Conservation (phyloP, 1,140 invertebrate species). For the Orius insidiosus region DNA sequence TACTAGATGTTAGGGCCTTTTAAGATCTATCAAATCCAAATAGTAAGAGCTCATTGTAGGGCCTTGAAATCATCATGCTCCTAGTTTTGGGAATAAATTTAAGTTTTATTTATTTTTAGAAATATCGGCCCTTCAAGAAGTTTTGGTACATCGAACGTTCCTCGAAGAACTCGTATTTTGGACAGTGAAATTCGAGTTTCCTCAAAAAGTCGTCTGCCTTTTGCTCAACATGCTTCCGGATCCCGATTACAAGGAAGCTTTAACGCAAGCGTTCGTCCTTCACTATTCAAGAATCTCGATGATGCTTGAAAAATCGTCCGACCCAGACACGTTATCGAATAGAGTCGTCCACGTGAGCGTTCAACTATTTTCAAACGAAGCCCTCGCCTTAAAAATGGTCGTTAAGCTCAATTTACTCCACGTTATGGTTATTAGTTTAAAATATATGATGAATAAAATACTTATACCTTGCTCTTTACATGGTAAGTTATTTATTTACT, state of each 20-base stretch:
- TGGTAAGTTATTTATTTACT: constrained; percentile 36
- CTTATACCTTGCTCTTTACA: constrained; percentile 72
- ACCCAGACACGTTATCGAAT: constrained; percentile 83
- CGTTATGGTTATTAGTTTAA: constrained; percentile 84
- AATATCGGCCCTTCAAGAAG: constrained; percentile 60
- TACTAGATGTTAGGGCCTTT: too few relatives aligned
- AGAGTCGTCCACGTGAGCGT: constrained; percentile 93
- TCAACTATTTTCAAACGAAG: constrained; percentile 87
- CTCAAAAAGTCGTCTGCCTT: constrained; percentile 87
- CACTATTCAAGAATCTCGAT: constrained; percentile 89
- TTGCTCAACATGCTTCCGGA: constrained; percentile 92
- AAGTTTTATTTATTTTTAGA: constrained; percentile 40
- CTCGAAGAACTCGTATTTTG: constrained; percentile 94
- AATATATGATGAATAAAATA: constrained; percentile 85
- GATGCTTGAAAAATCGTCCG: constrained; percentile 67
- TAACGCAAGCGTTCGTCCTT: constrained; percentile 84
- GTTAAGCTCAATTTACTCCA: constrained; percentile 76
- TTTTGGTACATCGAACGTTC: constrained; percentile 68
- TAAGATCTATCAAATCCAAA: too few relatives aligned
- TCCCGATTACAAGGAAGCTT: constrained; percentile 85
- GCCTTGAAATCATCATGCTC: too few relatives aligned
- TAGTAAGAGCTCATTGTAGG: too few relatives aligned
- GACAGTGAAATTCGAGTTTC: constrained; percentile 95
- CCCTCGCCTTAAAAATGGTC: constrained; percentile 74
- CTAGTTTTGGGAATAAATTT: too few relatives aligned